Base-by-base conservation (phyloP, 92 coral and sea anemone genomes). In the Paramuricea clavata region DNA sequence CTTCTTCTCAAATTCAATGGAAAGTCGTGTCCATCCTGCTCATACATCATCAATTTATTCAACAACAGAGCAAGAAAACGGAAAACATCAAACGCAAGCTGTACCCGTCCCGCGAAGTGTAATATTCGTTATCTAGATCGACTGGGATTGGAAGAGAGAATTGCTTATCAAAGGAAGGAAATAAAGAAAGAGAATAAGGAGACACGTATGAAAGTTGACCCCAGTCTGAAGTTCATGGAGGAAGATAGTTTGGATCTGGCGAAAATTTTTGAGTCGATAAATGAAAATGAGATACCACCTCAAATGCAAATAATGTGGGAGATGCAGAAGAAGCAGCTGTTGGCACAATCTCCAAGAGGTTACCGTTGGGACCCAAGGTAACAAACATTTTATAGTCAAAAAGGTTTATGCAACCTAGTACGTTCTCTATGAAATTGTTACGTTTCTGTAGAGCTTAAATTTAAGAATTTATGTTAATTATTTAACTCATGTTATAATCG, bases 351-450 rank as follows among this genome's bases (percentile, higher is more conserved):
- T 61, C 30, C 69, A 31, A 61, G 12, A 31, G 30, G 69, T 61
- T 31, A 61, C 35, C 30, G 69, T 1, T 61, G 69, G 69, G 69
- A 61, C 69, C 30, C 69, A 61, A 61, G 69, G 69, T 61, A 61
- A 8, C 32, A 31, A 23, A 25, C 6, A 23, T 25, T 61, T 11
- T 61, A 31, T 61, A 31, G 2, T 23, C 2, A 1, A 25, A 61
- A 31, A 25, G n/a, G n/a, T n/a, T n/a, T n/a, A n/a, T n/a, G n/a
- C n/a, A n/a, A n/a, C n/a, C n/a, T n/a, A n/a, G n/a, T n/a, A n/a
- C n/a, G n/a, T n/a, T n/a, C n/a, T n/a, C n/a, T n/a, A n/a, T n/a
- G n/a, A n/a, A n/a, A n/a, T n/a, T n/a, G n/a, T n/a, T n/a, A n/a
- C n/a, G n/a, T 59, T 19, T n/a, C 30, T 59, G 30, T 5, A 59